Base-by-base conservation (phyloP, 2,888 invertebrate species). In the Epistrophe eligans region DNA sequence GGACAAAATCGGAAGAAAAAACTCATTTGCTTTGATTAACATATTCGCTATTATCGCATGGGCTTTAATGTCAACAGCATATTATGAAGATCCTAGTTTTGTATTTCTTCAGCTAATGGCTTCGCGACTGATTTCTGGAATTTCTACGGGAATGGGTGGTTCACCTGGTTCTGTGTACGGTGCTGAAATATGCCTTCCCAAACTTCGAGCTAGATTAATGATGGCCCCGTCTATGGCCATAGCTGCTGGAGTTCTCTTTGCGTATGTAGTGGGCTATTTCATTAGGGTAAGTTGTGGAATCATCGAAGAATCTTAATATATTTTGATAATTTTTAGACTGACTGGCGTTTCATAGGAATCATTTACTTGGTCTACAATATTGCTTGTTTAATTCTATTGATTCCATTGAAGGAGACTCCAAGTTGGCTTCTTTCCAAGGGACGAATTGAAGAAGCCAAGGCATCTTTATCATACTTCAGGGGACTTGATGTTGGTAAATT, bases 331-430 rank as follows among this genome's bases (percentile, higher is more conserved):
- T 66, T 19, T 10, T 24, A 90, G 90, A 88, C 92, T 64, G 91
- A 93, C 79, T 93, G 91, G 90, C 91, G 91, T 6, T 74, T 93
- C 19, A 91, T 93, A 38, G 91, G 91, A 43, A 62, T 91, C 7
- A 90, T 93, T 28, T 91, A 91, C 62, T 90, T 91, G 79, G 91
- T 89, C 0, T 92, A 92, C 88, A 91, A 92, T 79, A 84, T 92
- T n/a, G 55, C 90, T 4, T 90, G 92, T 1, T 48, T 92, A 17
- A 79, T 94, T 0, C 90, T 95, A 19, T 91, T 95, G 10, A 91
- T 93, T 10, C 92, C 95, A 5, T 92, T 95, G 7, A 95, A 95
- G 0, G 96, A 96, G 91, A 95, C 96, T 45, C 96, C 96, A 0
- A 94, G 94, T 6, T 96, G 96, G 96, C 91, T 96, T 45, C 94